A percentile compares a stretch with the other conserved stretches of the same genome.
These are phyloP conservation scores for Pipa parva DNA, from an alignment of 2,113 vertebrate species.

Conservation along the genomic window DNA sequence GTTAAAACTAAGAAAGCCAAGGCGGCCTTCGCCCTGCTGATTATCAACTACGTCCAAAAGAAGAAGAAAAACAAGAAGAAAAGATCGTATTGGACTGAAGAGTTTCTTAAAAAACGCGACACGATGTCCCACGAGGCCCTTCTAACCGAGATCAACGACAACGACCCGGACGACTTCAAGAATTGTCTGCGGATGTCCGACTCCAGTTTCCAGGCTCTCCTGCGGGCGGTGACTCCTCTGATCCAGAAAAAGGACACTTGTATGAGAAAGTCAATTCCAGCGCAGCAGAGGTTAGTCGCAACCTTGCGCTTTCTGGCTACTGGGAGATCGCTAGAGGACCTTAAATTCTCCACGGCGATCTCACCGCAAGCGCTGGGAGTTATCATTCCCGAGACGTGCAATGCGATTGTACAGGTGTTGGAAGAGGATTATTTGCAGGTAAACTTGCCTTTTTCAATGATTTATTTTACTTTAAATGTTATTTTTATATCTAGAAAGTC, in stretches of 20 bases:
- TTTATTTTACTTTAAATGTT: no score
- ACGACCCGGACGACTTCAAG: conserved; percentile 7
- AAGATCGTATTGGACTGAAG: conserved; percentile 1
- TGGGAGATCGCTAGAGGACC: conserved; percentile 7
- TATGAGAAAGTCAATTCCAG: conserved; percentile 14
- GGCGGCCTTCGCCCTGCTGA: not conserved
- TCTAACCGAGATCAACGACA: not conserved
- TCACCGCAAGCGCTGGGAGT: conserved; percentile 2
- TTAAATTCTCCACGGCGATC: conserved; percentile 5
- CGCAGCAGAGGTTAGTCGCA: conserved; percentile 10
- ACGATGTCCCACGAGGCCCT: not conserved
- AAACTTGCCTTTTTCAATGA: no score
- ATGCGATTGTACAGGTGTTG: conserved; percentile 4
- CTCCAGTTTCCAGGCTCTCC: not conserved
- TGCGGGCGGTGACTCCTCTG: not conserved
- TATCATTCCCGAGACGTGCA: conserved; percentile 10
- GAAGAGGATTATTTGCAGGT: not conserved
- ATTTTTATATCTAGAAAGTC: no score
- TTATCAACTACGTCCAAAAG: conserved; percentile 4
- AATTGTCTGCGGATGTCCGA: not conserved
- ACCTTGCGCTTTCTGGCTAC: conserved; percentile 13
- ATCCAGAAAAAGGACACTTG: conserved; percentile 15
- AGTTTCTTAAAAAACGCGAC: not conserved
- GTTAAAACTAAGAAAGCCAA: not conserved
- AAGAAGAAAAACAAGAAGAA: conserved; percentile 1